Percentiles rank a stretch among this genome's conserved stretches.
Evolutionary conservation across 2,888 invertebrate genomes (phyloP).

Genomic region (Conomelus anceps): DNA sequence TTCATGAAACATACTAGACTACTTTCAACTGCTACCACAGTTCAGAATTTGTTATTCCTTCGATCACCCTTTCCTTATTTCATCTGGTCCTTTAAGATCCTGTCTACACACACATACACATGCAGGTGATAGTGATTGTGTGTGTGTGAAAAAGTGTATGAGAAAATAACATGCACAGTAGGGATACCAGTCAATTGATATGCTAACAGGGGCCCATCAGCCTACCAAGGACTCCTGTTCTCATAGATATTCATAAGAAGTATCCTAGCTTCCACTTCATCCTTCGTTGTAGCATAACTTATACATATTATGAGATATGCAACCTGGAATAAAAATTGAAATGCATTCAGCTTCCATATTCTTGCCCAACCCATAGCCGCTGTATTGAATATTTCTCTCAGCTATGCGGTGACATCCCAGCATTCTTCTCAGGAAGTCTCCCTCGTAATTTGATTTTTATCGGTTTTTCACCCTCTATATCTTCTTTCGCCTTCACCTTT

Average conservation of each 20-base stretch:
- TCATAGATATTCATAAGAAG: neutral
- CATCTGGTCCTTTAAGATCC: neutral
- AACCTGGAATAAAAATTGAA: neutral
- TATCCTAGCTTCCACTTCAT: neutral
- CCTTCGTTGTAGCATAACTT: neutral
- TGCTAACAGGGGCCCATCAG: neutral
- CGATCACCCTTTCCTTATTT: neutral
- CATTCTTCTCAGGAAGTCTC: neutral
- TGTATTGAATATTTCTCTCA: neutral
- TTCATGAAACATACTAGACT: neutral
- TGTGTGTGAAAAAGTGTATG: too few relatives aligned
- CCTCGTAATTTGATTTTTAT: neutral
- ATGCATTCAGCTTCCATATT: neutral
- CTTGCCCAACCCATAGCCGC: neutral
- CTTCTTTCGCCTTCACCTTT: neutral
- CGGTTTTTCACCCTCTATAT: neutral
- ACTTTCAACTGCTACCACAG: neutral
- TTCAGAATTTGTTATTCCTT: neutral
- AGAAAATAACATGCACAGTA: neutral
- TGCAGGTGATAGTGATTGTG: neutral
- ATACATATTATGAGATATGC: neutral
- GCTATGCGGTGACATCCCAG: neutral
- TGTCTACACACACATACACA: too few relatives aligned
- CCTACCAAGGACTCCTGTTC: neutral
- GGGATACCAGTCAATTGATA: neutral